A percentile compares a stretch with the other conserved stretches of the same genome.
These are phyloP conservation scores for Leucophora obtusa DNA, from an alignment of 2,888 invertebrate species.

Conservation along the genomic window DNA sequence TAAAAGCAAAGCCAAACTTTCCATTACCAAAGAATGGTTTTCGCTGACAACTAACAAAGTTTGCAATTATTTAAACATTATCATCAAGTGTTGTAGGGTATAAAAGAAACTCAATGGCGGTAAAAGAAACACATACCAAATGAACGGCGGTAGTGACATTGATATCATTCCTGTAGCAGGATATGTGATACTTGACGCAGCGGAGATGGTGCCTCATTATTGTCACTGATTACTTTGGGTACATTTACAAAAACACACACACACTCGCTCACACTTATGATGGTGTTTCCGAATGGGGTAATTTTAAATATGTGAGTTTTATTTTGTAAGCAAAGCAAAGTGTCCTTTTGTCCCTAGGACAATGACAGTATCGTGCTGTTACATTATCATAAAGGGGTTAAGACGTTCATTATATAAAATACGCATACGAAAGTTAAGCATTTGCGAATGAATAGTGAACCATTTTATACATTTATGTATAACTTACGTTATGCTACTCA, in stretches of 20 bases:
- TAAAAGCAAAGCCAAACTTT: no score
- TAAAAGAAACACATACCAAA: constrained; percentile 22
- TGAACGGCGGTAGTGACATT: constrained; percentile 36
- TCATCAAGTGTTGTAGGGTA: neutral
- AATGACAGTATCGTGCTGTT: constrained; percentile 73
- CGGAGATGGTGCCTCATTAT: constrained; percentile 69
- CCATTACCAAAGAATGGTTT: no score
- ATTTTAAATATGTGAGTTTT: constrained; percentile 28
- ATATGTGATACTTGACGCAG: constrained; percentile 64
- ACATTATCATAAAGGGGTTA: constrained; percentile 76
- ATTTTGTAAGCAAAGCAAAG: constrained; percentile 49
- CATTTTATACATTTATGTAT: neutral
- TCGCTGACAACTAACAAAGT: no score
- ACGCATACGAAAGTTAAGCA: constrained; percentile 23
- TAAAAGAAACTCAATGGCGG: constrained; percentile 28
- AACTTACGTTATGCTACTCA: constrained; percentile 1
- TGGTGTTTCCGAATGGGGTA: constrained; percentile 37
- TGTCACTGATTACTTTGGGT: constrained; percentile 68
- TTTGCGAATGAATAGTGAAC: neutral
- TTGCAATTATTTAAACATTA: no score
- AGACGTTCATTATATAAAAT: constrained; percentile 70
- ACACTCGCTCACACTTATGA: neutral
- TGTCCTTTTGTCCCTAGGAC: constrained; percentile 75
- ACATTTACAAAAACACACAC: constrained; percentile 19
- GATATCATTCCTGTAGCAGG: constrained; percentile 62